Conservation (phyloP, 2,797 vertebrate genomes). For the Argentina silus region DNA sequence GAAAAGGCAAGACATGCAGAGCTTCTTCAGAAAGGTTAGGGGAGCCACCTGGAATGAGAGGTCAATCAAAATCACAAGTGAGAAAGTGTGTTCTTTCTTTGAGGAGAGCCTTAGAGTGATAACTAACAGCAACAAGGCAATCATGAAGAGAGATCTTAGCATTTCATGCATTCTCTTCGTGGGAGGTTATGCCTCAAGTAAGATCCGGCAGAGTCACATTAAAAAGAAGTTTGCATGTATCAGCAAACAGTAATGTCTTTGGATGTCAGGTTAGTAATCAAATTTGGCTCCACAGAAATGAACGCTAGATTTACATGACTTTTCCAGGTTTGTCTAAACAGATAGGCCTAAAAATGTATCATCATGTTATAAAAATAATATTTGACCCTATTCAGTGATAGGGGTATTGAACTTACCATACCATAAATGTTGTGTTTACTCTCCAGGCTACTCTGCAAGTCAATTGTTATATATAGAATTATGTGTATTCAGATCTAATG, state of each 20-base stretch:
- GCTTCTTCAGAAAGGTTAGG: not conserved
- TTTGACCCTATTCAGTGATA: too few relatives aligned
- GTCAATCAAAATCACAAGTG: slow-evolving; percentile 42
- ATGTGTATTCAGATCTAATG: too few relatives aligned
- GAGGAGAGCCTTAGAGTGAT: not conserved
- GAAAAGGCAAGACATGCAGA: not conserved
- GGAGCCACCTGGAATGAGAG: slow-evolving; percentile 46
- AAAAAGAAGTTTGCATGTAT: not conserved
- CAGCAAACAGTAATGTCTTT: not conserved
- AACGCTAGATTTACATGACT: too few relatives aligned
- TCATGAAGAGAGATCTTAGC: not conserved
- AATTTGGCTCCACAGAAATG: slow-evolving; percentile 33
- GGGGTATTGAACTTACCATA: too few relatives aligned
- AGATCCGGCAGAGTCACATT: not conserved
- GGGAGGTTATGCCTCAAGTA: slow-evolving; percentile 4
- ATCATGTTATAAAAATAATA: too few relatives aligned
- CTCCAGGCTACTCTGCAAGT: too few relatives aligned
- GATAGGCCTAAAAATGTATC: too few relatives aligned
- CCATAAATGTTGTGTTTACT: too few relatives aligned
- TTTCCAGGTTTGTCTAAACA: too few relatives aligned
- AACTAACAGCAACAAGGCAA: not conserved
- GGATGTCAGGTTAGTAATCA: slow-evolving; percentile 18
- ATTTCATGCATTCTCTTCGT: not conserved
- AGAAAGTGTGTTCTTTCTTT: slow-evolving; percentile 36
- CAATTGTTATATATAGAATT: too few relatives aligned